Conservation (phyloP, 2,113 vertebrate genomes). For the Ploceus nigricollis region DNA sequence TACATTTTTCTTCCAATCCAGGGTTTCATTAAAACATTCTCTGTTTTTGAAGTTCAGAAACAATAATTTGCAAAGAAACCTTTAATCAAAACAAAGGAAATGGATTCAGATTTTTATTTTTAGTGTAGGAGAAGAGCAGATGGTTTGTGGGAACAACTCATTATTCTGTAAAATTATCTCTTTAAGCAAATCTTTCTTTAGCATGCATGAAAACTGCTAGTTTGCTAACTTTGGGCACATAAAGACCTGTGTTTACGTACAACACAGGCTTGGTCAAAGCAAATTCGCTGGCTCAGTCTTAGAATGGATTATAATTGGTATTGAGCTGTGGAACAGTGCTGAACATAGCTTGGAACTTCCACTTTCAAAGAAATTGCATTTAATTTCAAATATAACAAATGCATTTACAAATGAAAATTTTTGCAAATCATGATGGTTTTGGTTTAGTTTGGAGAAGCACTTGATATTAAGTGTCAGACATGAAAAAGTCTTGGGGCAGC, state of each 20-base stretch:
- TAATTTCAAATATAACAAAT: background rate
- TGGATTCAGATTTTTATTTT: background rate
- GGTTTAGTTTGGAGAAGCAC: background rate
- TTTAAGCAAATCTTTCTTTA: background rate
- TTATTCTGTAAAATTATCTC: slow-evolving; percentile 1
- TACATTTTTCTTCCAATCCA: background rate
- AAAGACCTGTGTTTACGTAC: background rate
- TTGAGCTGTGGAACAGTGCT: background rate
- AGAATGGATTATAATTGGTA: background rate
- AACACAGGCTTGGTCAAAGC: background rate
- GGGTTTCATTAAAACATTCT: background rate
- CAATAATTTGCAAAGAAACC: slow-evolving; percentile 27
- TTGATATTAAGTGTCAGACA: background rate
- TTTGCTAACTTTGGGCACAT: background rate
- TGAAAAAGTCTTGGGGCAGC: background rate
- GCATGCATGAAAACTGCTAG: background rate
- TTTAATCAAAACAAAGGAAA: slow-evolving; percentile 38
- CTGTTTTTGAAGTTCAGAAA: slow-evolving; percentile 18
- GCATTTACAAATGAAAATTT: background rate
- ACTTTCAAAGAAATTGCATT: background rate
- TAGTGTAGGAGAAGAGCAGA: slow-evolving; percentile 17
- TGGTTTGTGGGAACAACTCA: slow-evolving; percentile 30
- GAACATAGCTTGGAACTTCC: background rate
- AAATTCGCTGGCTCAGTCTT: background rate
- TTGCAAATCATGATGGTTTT: background rate